Evolutionary conservation across 2,888 invertebrate species (phyloP).

Genomic region (Pandemis cinnamomeana): DNA sequence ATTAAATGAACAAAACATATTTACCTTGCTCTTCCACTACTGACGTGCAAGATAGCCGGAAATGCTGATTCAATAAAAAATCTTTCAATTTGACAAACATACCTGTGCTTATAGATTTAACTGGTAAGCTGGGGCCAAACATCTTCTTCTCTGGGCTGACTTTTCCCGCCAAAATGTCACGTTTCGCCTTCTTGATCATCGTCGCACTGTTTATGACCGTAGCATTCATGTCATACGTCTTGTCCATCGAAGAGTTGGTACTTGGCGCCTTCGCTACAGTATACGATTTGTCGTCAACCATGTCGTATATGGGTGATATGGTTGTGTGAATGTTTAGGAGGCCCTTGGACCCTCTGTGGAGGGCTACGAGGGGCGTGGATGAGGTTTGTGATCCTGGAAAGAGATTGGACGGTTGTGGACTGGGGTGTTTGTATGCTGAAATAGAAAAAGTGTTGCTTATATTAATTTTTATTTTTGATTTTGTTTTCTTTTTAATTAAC

Average conservation of each 20-base stretch:
- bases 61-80: too few relatives aligned
- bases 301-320: conserved; percentile 78
- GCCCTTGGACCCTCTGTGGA: conserved; percentile 62
- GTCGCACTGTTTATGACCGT: conserved; percentile 73
- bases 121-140: conserved; percentile 48
- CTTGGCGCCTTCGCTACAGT: conserved; percentile 59
- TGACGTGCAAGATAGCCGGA: too few relatives aligned
- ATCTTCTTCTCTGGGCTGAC: conserved; percentile 65
- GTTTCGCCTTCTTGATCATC: conserved; percentile 66
- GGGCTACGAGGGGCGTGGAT: conserved; percentile 71
- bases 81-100: conserved; percentile 4
- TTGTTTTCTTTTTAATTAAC: too few relatives aligned
- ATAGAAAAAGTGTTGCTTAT: not conserved
- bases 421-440: conserved; percentile 2
- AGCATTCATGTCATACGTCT: conserved; percentile 61
- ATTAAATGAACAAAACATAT: too few relatives aligned
- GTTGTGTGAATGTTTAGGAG: conserved; percentile 69
- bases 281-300: conserved; percentile 68
- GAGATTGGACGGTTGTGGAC: conserved; percentile 1
- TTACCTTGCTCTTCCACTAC: too few relatives aligned
- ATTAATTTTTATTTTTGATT: not conserved
- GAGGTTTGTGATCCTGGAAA: conserved; percentile 68
- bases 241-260: conserved; percentile 53
- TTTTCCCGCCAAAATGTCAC: conserved; percentile 67
- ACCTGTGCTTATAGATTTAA: conserved; percentile 61